Conservation (phyloP, 2,797 vertebrate species). For the Clarias platycephalus region DNA sequence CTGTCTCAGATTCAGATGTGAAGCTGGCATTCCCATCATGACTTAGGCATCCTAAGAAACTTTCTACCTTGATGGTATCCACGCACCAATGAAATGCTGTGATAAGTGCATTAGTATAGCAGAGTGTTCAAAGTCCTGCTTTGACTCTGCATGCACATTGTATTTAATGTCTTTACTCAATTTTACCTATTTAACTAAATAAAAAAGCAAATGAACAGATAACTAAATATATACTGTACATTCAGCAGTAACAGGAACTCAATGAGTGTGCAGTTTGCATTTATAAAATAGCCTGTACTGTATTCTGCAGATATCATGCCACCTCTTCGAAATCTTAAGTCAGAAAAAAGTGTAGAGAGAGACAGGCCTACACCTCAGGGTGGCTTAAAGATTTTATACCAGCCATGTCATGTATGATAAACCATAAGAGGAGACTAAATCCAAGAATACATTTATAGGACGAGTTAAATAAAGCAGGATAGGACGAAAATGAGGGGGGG, state of each 20-base stretch:
- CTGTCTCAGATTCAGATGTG: too few relatives aligned
- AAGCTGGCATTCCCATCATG: too few relatives aligned
- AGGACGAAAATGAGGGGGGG: slow-evolving; percentile 47
- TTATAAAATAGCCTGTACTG: background rate
- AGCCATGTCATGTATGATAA: slow-evolving; percentile 64
- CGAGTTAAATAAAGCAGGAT: slow-evolving; percentile 59
- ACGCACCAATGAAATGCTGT: too few relatives aligned
- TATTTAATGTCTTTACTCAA: background rate
- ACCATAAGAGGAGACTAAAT: slow-evolving; percentile 65
- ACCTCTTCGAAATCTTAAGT: background rate
- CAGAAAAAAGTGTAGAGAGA: slow-evolving; percentile 58
- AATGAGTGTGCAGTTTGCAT: background rate
- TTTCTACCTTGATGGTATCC: too few relatives aligned
- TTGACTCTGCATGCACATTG: too few relatives aligned
- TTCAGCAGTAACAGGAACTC: slow-evolving; percentile 11
- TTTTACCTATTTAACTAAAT: background rate
- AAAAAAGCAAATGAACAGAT: slow-evolving; percentile 7
- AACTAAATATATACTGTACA: background rate
- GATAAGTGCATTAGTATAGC: too few relatives aligned
- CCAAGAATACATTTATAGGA: slow-evolving; percentile 58
- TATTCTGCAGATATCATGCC: background rate
- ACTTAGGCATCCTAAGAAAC: too few relatives aligned
- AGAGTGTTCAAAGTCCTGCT: too few relatives aligned
- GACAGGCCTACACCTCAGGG: slow-evolving; percentile 60
- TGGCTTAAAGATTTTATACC: slow-evolving; percentile 65